phyloP scores from a whole-genome alignment of 2,888 invertebrate species.

The Furcula furcula region DNA sequence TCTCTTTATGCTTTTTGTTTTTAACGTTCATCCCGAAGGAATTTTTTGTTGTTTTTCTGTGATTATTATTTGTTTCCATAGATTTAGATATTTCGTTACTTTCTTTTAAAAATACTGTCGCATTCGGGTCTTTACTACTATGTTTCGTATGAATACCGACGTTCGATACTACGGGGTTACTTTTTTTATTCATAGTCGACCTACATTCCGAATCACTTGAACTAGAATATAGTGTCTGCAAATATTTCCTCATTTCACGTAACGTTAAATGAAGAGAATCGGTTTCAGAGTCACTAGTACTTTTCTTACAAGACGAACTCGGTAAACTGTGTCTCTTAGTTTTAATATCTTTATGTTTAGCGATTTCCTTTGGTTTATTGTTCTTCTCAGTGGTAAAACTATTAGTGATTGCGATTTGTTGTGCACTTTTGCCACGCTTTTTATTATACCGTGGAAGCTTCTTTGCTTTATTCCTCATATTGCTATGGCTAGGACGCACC shows the following conservation, averaged over 20 bases:
- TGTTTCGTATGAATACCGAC: slow-evolving; percentile 60
- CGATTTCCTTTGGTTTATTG: slow-evolving; percentile 50
- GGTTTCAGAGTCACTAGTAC: slow-evolving; percentile 78
- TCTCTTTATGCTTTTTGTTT: slow-evolving; percentile 81
- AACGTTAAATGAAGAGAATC: slow-evolving; percentile 91
- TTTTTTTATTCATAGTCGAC: slow-evolving; percentile 72
- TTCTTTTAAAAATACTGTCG: slow-evolving; percentile 58
- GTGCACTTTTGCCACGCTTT: slow-evolving; percentile 62
- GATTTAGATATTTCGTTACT: slow-evolving; percentile 52
- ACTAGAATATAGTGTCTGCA: slow-evolving; percentile 91
- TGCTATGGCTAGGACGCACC: slow-evolving; percentile 81
- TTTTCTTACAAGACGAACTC: slow-evolving; percentile 83
- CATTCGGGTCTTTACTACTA: slow-evolving; percentile 51
- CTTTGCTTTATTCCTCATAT: slow-evolving; percentile 61
- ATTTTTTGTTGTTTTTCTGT: slow-evolving; percentile 75
- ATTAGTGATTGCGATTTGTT: slow-evolving; percentile 43
- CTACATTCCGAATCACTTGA: slow-evolving; percentile 84
- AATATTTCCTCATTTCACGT: slow-evolving; percentile 91
- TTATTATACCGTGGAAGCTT: slow-evolving; percentile 58
- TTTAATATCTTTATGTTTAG: slow-evolving; percentile 60
- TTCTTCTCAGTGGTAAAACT: slow-evolving; percentile 43
- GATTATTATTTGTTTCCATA: slow-evolving; percentile 70
- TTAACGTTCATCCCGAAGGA: slow-evolving; percentile 83
- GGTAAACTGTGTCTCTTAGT: slow-evolving; percentile 87
- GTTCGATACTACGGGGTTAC: slow-evolving; percentile 69